phyloP scores from a whole-genome alignment of 2,888 invertebrate species.

The Aphidius colemani region DNA sequence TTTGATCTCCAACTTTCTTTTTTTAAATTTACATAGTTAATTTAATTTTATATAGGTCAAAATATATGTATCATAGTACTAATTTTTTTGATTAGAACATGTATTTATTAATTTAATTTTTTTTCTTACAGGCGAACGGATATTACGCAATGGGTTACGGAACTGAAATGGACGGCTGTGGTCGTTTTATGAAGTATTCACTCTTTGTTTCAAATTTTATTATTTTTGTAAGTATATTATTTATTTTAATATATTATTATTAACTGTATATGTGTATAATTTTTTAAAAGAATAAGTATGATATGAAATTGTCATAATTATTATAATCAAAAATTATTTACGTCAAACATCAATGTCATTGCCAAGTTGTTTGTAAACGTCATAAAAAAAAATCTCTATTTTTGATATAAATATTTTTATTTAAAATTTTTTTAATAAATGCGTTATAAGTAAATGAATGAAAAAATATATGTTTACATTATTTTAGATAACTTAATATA shows the following conservation, averaged over 20 bases:
- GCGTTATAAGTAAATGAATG: not conserved
- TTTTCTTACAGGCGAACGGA: constrained; percentile 27
- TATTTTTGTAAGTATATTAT: constrained; percentile 77
- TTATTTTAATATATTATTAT: too few species aligned
- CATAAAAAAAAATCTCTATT: not conserved
- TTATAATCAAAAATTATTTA: too few species aligned
- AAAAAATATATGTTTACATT: too few species aligned
- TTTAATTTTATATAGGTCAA: too few species aligned
- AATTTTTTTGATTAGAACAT: too few species aligned
- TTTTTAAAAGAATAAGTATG: not conserved
- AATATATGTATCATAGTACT: too few species aligned
- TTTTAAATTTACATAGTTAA: too few species aligned
- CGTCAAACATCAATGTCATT: too few species aligned
- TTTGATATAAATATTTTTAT: not conserved
- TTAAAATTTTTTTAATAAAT: not conserved
- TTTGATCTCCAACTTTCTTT: too few species aligned
- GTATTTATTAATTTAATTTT: too few species aligned
- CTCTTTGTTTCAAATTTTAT: constrained; percentile 82
- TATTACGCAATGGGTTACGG: constrained; percentile 70
- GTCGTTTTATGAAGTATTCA: constrained; percentile 84
- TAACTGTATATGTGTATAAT: not conserved
- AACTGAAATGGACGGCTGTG: constrained; percentile 85
- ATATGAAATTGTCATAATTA: too few species aligned
- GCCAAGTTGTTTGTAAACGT: not conserved
- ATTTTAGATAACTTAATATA: too few species aligned